Percentiles rank a stretch among this genome's conserved stretches.
Conservation (phyloP, 2,888 invertebrate genomes). For the Cosmorhoe ocellata region DNA sequence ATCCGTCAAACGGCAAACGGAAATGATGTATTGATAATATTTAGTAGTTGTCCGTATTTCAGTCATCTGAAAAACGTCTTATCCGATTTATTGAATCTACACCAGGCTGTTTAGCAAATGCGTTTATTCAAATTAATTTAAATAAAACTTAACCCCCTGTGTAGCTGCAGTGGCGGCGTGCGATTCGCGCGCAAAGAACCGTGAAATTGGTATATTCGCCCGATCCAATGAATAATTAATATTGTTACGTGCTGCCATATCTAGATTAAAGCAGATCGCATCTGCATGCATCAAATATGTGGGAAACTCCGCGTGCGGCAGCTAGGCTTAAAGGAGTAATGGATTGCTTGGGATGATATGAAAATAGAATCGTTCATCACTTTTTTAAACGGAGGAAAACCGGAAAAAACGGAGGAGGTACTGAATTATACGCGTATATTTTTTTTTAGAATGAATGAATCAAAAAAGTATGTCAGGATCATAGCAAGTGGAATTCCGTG, state of each 20-base stretch:
- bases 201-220: conserved; percentile 82
- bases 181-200: conserved; percentile 79
- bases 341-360: conserved; percentile 19
- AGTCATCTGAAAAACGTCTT: too few species aligned
- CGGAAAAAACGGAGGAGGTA: too few species aligned
- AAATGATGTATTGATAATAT: too few species aligned
- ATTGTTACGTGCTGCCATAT: conserved; percentile 64
- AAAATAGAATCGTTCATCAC: conserved; percentile 2
- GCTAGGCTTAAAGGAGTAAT: conserved; percentile 32
- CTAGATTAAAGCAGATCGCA: conserved; percentile 62
- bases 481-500: too few species aligned
- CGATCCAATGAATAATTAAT: conserved; percentile 83
- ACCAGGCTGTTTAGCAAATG: too few species aligned
- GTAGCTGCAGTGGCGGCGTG: conserved; percentile 45
- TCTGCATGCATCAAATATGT: conserved; percentile 67
- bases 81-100: too few species aligned
- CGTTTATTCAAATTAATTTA: neutral
- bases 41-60: too few species aligned
- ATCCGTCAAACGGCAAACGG: too few species aligned
- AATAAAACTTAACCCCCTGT: conserved; percentile 46
- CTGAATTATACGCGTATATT: too few species aligned
- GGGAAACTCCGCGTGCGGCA: conserved; percentile 48
- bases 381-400: neutral
- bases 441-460: too few species aligned
- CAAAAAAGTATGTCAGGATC: too few species aligned